Conservation (phyloP, 2,888 invertebrate species). For the Drosophila mayaguana region DNA sequence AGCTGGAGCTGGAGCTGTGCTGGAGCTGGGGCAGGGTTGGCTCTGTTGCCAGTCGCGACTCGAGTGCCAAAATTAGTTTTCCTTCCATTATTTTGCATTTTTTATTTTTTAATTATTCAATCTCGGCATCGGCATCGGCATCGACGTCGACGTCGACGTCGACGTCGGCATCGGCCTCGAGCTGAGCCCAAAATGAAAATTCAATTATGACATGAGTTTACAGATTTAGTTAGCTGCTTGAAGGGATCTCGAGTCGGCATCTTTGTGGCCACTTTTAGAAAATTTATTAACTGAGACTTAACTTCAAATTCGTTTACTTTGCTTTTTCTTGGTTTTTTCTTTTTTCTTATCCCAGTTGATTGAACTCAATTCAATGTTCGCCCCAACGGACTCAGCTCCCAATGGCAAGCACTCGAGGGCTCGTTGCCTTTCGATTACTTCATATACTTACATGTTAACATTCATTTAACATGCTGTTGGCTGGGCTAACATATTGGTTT, state of each 20-base stretch:
- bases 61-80: conserved; percentile 61
- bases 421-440: conserved; percentile 4
- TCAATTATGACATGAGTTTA: conserved; percentile 75
- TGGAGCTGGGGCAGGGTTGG: conserved; percentile 7
- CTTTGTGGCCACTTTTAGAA: conserved; percentile 62
- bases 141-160: conserved; percentile 1
- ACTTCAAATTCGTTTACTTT: conserved; percentile 54
- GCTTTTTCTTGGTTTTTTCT: conserved; percentile 14
- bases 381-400: conserved; percentile 1
- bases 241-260: conserved; percentile 30
- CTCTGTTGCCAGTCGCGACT: conserved; percentile 10
- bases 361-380: conserved; percentile 25
- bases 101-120: conserved; percentile 61
- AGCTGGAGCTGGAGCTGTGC: conserved; percentile 20
- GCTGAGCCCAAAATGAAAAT: conserved; percentile 67
- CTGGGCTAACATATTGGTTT: background rate
- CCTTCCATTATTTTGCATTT: conserved; percentile 20
- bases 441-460: background rate
- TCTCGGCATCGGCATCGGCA: conserved; percentile 23
- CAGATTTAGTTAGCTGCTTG: conserved; percentile 46
- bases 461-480: conserved; percentile 12
- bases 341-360: conserved; percentile 38
- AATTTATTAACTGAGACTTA: conserved; percentile 65
- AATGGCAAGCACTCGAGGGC: conserved; percentile 5
- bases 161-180: conserved; percentile 9